Evolutionary conservation across 2,888 invertebrate species (phyloP).

Genomic region (Bhutanitis thaidina): DNA sequence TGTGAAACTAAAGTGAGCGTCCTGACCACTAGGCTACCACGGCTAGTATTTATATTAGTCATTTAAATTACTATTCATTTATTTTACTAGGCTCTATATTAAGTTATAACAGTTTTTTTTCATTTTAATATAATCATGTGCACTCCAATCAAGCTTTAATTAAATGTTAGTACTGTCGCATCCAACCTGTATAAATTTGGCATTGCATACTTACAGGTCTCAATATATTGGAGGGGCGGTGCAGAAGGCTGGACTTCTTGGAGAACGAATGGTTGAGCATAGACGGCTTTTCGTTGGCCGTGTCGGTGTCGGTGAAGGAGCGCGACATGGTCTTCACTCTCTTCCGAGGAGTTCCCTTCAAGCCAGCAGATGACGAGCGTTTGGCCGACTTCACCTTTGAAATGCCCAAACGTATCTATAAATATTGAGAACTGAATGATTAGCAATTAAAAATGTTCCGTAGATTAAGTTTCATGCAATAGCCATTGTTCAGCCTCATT

Average conservation of each 20-base stretch:
- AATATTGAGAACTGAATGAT: conserved; percentile 42
- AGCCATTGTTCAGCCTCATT: too few species aligned
- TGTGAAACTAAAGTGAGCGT: too few species aligned
- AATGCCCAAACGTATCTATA: conserved; percentile 74
- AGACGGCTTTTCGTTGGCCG: conserved; percentile 75
- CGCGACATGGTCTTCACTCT: conserved; percentile 63
- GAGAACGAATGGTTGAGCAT: conserved; percentile 79
- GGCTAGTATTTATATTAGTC: too few species aligned
- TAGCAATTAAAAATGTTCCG: conserved; percentile 3
- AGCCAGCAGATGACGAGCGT: conserved; percentile 61
- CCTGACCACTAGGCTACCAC: too few species aligned
- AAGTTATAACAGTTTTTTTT: too few species aligned
- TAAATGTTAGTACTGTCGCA: not conserved
- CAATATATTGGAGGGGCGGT: conserved; percentile 83
- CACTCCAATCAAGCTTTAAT: too few species aligned
- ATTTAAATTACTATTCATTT: too few species aligned
- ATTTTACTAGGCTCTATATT: too few species aligned
- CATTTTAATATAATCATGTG: too few species aligned
- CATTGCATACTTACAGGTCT: conserved; percentile 81
- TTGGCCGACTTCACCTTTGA: conserved; percentile 73
- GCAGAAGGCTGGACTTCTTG: conserved; percentile 79
- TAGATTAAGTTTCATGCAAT: not conserved
- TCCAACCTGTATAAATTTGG: not conserved
- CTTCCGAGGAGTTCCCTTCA: conserved; percentile 66
- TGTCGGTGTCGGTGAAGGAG: conserved; percentile 64